phyloP scores from a whole-genome alignment of 2,113 vertebrate genomes.

The Gambusia affinis region DNA sequence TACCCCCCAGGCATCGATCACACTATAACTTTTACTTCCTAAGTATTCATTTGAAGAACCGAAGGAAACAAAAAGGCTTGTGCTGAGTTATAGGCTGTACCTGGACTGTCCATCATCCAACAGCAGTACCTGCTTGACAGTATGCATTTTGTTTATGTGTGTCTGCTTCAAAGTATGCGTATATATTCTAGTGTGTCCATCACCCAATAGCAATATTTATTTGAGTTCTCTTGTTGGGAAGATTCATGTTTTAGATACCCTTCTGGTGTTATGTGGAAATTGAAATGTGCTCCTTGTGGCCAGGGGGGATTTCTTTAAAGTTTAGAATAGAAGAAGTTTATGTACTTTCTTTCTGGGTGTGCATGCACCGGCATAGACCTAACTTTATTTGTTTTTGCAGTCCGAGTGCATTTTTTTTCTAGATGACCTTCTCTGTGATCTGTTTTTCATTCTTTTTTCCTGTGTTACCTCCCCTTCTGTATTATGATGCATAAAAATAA shows the following conservation, averaged over 20 bases:
- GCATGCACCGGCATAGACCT: neutral
- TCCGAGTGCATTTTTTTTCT: constrained; percentile 25
- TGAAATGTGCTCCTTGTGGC: constrained; percentile 71
- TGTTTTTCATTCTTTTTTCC: neutral
- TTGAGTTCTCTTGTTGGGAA: constrained; percentile 67
- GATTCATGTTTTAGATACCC: constrained; percentile 78
- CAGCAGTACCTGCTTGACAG: constrained; percentile 49
- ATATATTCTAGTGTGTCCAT: constrained; percentile 51
- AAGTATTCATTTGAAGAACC: constrained; percentile 77
- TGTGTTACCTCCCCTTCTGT: neutral
- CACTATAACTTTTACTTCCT: constrained; percentile 69
- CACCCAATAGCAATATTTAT: constrained; percentile 65
- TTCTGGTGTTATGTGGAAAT: constrained; percentile 71
- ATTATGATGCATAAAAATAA: constrained; percentile 16
- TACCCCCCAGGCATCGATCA: constrained; percentile 70
- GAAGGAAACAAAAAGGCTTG: constrained; percentile 64
- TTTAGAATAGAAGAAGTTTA: constrained; percentile 62
- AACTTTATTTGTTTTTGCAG: constrained; percentile 11
- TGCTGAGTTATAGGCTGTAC: constrained; percentile 71
- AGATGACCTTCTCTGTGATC: constrained; percentile 18
- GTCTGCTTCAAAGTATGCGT: neutral
- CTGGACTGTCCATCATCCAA: constrained; percentile 69
- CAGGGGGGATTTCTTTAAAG: constrained; percentile 57
- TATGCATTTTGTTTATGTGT: constrained; percentile 14
- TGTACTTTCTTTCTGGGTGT: constrained; percentile 24